These are phyloP conservation scores for Yponomeuta cagnagella DNA, from an alignment of 2,888 invertebrate species.

Conservation along the genomic window DNA sequence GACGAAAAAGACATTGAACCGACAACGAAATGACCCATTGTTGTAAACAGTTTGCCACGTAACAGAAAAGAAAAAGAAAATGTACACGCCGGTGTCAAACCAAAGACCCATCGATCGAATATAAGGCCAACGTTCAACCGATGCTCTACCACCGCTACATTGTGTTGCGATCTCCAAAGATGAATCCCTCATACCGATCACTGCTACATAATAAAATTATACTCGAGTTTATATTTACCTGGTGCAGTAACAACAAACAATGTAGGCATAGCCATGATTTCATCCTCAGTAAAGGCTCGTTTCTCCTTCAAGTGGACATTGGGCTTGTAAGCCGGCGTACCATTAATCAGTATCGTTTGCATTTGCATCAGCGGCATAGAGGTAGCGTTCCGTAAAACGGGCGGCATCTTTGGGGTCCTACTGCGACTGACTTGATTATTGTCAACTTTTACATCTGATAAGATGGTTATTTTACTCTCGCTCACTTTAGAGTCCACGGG, in stretches of 20 bases:
- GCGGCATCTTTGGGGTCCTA: constrained; percentile 27
- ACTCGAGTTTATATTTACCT: constrained; percentile 38
- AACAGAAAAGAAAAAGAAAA: no score
- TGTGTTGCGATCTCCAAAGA: no score
- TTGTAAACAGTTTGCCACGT: no score
- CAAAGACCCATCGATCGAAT: no score
- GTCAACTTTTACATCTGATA: constrained; percentile 61
- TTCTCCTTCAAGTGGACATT: constrained; percentile 18
- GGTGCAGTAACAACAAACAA: constrained; percentile 56
- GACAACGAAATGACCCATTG: no score
- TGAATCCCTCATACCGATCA: no score
- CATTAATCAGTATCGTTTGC: constrained; percentile 59
- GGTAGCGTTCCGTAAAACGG: constrained; percentile 36
- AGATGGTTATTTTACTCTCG: constrained; percentile 53
- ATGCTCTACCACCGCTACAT: no score
- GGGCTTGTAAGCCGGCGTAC: constrained; percentile 52
- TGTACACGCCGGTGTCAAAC: no score
- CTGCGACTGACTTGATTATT: constrained; percentile 28
- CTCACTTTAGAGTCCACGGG: constrained; percentile 13
- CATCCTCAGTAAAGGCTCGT: constrained; percentile 51
- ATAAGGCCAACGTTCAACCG: no score
- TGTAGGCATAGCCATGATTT: constrained; percentile 75
- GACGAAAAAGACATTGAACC: no score
- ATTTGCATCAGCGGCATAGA: constrained; percentile 50
- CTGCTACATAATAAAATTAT: no score